Conservation (phyloP, 2,888 invertebrate genomes). For the Caenorhabditis sp. region DNA sequence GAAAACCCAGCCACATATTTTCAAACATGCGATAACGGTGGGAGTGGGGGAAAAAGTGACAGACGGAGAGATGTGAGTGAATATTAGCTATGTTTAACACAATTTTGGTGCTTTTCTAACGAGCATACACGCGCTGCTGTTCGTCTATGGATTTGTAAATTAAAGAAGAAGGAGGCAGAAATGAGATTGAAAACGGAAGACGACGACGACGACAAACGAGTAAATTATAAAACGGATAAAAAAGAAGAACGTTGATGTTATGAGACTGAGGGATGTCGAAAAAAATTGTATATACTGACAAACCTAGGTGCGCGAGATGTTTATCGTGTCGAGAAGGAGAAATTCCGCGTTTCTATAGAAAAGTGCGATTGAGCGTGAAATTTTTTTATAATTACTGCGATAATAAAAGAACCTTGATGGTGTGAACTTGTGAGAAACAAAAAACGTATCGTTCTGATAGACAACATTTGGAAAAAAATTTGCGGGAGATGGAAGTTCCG, state of each 20-base stretch:
- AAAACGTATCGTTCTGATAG: neutral
- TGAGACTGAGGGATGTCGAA: neutral
- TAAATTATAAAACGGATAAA: neutral
- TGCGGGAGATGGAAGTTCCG: no score
- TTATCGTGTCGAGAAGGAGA: neutral
- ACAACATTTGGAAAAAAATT: no score
- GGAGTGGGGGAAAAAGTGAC: neutral
- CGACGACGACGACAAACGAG: neutral
- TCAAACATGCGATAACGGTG: neutral
- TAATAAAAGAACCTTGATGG: neutral
- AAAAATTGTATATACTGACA: no score
- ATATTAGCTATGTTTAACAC: neutral
- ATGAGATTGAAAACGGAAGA: neutral
- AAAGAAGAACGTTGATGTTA: neutral
- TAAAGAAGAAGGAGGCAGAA: neutral
- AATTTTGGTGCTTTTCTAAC: neutral
- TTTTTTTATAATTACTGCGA: neutral
- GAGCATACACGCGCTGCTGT: neutral
- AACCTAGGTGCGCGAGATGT: neutral
- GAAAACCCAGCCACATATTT: neutral
- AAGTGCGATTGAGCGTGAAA: conserved; percentile 1
- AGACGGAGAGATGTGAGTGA: neutral
- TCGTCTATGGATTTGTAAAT: neutral
- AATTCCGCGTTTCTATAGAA: neutral
- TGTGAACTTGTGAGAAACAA: neutral